A percentile compares a stretch with the other conserved stretches of the same genome.
Evolutionary conservation across 2,113 vertebrate species (phyloP).

Genomic region (Onychorhynchus coronatus): DNA sequence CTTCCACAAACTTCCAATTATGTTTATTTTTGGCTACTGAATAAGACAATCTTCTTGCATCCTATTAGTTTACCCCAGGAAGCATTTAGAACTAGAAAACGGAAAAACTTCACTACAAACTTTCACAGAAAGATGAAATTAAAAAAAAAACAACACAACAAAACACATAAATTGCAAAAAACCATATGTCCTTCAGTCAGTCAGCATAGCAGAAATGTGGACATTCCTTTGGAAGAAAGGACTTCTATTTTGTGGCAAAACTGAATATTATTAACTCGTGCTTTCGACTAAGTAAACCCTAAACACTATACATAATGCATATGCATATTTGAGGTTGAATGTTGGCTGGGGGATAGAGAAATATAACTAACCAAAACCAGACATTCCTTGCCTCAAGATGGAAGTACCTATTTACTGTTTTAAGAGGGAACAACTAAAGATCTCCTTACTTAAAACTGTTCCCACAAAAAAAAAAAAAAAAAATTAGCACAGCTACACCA

Average conservation of each 20-base stretch:
- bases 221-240: conserved; percentile 9
- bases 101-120: neutral
- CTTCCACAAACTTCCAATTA: neutral
- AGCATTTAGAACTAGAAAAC: neutral
- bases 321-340: conserved; percentile 61
- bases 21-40: neutral
- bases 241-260: conserved; percentile 53
- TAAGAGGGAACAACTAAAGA: conserved; percentile 9
- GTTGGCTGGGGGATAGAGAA: conserved; percentile 17
- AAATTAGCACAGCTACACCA: neutral
- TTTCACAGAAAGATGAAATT: neutral
- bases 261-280: conserved; percentile 50
- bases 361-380: conserved; percentile 33
- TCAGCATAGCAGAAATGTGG: neutral
- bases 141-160: neutral
- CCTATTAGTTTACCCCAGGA: neutral
- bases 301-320: conserved; percentile 48
- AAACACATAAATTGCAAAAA: conserved; percentile 36
- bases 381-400: conserved; percentile 22
- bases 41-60: neutral
- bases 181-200: conserved; percentile 34
- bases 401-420: conserved; percentile 51
- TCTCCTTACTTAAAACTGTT: neutral
- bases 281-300: conserved; percentile 54
- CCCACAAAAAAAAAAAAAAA: neutral